Conservation (phyloP, 2,888 invertebrate genomes). For the Trachelus tabidus region DNA sequence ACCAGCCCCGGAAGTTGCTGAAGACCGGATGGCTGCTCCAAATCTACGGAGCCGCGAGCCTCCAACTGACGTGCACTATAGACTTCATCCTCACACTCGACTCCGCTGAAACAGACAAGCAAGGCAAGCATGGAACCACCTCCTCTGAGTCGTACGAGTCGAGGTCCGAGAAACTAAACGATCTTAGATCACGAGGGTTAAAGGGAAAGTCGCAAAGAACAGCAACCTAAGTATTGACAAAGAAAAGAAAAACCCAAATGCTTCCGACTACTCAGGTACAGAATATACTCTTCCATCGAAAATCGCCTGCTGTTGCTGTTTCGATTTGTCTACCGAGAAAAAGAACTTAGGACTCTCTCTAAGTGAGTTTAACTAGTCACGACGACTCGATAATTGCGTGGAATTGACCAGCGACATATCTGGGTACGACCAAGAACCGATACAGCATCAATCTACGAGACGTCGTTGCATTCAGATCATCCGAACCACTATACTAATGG, state of each 20-base stretch:
- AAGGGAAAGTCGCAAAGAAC: background rate
- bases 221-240: too few relatives aligned
- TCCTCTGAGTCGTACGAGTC: background rate
- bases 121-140: constrained; percentile 28
- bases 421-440: background rate
- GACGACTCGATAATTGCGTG: constrained; percentile 48
- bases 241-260: background rate
- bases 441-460: background rate
- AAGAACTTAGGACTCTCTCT: constrained; percentile 18
- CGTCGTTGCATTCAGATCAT: background rate
- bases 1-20: constrained; percentile 27
- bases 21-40: constrained; percentile 29
- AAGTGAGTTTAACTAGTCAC: constrained; percentile 49
- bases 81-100: constrained; percentile 83
- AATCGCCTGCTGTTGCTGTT: background rate
- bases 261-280: background rate
- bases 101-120: constrained; percentile 72
- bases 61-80: constrained; percentile 75
- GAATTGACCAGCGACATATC: constrained; percentile 49
- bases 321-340: background rate
- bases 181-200: background rate
- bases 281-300: background rate
- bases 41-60: constrained; percentile 44
- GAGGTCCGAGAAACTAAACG: background rate
- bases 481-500: background rate